Evolutionary conservation across 2,797 vertebrate species (phyloP).

Genomic region (Lates japonicus): DNA sequence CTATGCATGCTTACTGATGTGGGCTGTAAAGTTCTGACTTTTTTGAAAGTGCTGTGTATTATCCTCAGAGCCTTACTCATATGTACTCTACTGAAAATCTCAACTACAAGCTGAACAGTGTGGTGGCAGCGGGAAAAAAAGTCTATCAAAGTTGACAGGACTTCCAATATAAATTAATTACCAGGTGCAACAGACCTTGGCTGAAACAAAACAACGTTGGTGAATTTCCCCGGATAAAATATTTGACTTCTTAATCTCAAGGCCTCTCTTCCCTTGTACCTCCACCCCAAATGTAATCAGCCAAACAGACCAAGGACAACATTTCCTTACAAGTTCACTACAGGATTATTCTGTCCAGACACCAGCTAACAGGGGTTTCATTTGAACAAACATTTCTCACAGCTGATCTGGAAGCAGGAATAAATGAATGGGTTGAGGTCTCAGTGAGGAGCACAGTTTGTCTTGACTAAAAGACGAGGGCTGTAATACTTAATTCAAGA

Average conservation of each 20-base stretch:
- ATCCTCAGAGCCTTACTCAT: background rate
- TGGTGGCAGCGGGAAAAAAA: background rate
- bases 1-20: background rate
- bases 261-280: background rate
- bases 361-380: background rate
- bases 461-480: slow-evolving; percentile 33
- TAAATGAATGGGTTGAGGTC: background rate
- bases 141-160: background rate
- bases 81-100: background rate
- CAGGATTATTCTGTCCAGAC: slow-evolving; percentile 42
- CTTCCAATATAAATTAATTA: slow-evolving; percentile 10
- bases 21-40: too few relatives aligned
- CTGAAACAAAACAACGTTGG: background rate
- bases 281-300: slow-evolving; percentile 22
- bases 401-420: slow-evolving; percentile 21
- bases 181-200: slow-evolving; percentile 1
- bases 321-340: slow-evolving; percentile 2
- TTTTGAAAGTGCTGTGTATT: background rate
- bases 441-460: slow-evolving; percentile 6
- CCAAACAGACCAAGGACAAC: background rate
- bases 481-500: slow-evolving; percentile 30
- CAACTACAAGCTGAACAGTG: background rate
- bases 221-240: background rate
- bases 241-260: slow-evolving; percentile 11
- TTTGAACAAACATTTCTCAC: slow-evolving; percentile 22